Base-by-base conservation (phyloP, 2,797 vertebrate species). In the Poeciliopsis turneri region DNA sequence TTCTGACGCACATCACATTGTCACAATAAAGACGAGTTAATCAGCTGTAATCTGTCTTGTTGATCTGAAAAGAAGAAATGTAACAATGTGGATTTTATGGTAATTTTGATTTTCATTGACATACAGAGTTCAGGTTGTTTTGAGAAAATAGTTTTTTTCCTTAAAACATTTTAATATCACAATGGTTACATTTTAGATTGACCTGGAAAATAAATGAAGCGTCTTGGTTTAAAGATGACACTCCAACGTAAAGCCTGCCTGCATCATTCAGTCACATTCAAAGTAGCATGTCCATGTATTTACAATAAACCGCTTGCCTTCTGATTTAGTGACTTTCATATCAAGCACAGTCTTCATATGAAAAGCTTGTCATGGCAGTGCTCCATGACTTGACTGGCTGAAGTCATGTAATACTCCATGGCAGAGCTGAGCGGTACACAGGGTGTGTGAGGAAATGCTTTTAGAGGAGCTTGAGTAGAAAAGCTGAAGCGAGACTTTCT, bases 401-500 rank as follows among this genome's bases (percentile, higher is more conserved):
- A 39, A 25, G 46, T 73, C 61, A 85, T 84, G 69, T 82, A 57
- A 51, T 47, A 68, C 23, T 9, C 25, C 6, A 10, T 41, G 59
- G 7, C 18, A 11, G 59, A 82, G 68, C 76, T 71, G 46, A 55
- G 30, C 28, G 45, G 47, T 46, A 39, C 36, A 59, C 2, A 8
- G 45, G 49, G 51, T 59, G 76, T 25, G 76, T 70, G 51, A 78
- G 75, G 72, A 69, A 72, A 33, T 75, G 74, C 45, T 28, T 72
- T 49, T 64, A 81, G 77, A 76, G 71, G 78, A 79, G 73, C 74
- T 72, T 74, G 76, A 71, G 57, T 61, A 45, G 41, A 51, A 23
- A 75, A 77, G 57, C 72, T 70, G 55, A 68, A 78, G 83, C 76
- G 75, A 75, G 85, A 84, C 66, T 28, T 78, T 53, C 68, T 86